Evolutionary conservation across 2,113 vertebrate species (phyloP).

Genomic region (Hypomesus transpacificus): DNA sequence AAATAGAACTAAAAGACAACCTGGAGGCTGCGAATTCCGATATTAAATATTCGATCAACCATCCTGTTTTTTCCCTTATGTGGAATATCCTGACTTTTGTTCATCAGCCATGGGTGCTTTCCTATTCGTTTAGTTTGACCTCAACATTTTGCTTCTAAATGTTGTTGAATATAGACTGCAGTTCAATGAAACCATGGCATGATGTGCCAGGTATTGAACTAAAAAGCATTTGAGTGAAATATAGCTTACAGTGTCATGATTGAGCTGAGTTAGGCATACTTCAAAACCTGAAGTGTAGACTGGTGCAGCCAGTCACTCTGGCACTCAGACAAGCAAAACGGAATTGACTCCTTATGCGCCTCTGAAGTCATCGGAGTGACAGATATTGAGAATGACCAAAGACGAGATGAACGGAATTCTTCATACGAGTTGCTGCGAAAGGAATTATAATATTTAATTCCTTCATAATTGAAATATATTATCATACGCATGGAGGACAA

Average conservation of each 20-base stretch:
- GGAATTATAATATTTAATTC: constrained; percentile 2
- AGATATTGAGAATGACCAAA: constrained; percentile 32
- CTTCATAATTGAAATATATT: constrained; percentile 4
- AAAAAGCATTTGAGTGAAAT: background rate
- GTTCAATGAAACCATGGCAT: constrained; percentile 20
- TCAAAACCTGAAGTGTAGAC: background rate
- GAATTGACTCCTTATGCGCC: constrained; percentile 6
- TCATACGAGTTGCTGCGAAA: constrained; percentile 16
- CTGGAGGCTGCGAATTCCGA: constrained; percentile 20
- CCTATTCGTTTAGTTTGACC: background rate
- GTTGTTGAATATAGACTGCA: constrained; percentile 13
- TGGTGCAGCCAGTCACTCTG: background rate
- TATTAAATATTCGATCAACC: constrained; percentile 19
- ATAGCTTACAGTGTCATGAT: constrained; percentile 3
- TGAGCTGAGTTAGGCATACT: constrained; percentile 17
- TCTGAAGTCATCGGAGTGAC: constrained; percentile 2
- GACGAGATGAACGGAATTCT: constrained; percentile 13
- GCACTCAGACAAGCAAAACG: background rate
- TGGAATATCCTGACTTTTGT: constrained; percentile 45
- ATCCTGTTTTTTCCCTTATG: constrained; percentile 12
- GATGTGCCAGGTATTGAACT: constrained; percentile 3
- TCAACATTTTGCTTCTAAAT: constrained; percentile 1
- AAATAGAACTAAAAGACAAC: constrained; percentile 31
- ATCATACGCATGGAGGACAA: constrained; percentile 39
- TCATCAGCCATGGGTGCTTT: constrained; percentile 12